Conservation (phyloP, 2,797 vertebrate species). For the Hippocampus kuda region DNA sequence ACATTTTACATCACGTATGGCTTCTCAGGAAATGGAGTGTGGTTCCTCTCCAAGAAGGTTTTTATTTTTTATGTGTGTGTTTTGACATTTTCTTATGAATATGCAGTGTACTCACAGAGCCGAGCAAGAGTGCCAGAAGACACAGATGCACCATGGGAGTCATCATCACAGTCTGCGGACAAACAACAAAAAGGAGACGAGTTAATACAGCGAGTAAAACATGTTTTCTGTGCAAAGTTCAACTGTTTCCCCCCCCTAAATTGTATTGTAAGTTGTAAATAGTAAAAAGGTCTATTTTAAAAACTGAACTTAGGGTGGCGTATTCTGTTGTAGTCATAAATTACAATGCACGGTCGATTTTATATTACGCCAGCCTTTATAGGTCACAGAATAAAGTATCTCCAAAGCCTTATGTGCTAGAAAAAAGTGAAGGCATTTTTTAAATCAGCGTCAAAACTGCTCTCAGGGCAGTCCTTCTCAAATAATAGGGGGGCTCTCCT, state of each 20-base stretch:
- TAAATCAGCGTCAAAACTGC: too few species aligned
- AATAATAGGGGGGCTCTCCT: too few species aligned
- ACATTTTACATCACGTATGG: not conserved
- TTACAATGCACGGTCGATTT: too few species aligned
- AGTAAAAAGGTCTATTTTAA: too few species aligned
- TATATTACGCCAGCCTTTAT: too few species aligned
- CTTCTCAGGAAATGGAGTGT: not conserved
- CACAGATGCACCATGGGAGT: constrained; percentile 54
- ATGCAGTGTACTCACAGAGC: constrained; percentile 53
- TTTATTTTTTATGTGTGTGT: not conserved
- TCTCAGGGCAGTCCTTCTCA: too few species aligned
- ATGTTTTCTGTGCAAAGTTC: not conserved
- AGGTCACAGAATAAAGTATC: too few species aligned
- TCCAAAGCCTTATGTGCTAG: too few species aligned
- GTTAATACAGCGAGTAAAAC: not conserved
- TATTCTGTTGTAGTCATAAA: constrained; percentile 22
- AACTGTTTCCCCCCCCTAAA: too few species aligned
- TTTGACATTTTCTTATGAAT: constrained; percentile 5
- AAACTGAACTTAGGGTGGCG: too few species aligned
- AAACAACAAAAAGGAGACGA: constrained; percentile 6
- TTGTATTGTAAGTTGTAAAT: too few species aligned
- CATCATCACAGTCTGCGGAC: constrained; percentile 51
- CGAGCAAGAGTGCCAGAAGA: constrained; percentile 53
- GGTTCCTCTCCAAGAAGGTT: not conserved
- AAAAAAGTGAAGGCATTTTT: too few species aligned